These are phyloP conservation scores for Microtus obscurus DNA, from an alignment of 2,797 vertebrate genomes.

Conservation along the genomic window DNA sequence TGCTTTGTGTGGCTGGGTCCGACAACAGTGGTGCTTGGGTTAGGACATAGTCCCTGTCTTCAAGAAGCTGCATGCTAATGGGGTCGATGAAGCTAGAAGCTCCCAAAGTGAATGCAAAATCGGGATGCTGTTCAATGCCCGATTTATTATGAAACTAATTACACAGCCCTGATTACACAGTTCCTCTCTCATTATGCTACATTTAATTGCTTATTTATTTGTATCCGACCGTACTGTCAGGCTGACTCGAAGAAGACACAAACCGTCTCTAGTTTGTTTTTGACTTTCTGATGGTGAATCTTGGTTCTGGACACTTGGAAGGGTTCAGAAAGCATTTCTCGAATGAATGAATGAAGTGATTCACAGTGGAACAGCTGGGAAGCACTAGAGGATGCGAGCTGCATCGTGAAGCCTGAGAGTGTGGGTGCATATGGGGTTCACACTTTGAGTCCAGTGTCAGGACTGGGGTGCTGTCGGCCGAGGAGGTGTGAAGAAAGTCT, in stretches of 20 bases:
- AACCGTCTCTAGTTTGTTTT: background rate
- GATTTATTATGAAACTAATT: background rate
- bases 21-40: fast-evolving
- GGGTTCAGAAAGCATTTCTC: background rate
- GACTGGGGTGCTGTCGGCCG: background rate
- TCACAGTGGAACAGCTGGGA: background rate
- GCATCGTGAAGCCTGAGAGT: background rate
- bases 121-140: background rate
- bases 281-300: background rate
- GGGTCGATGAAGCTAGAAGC: background rate
- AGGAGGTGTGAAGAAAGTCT: background rate
- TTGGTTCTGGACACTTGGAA: background rate
- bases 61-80: background rate
- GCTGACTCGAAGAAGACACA: background rate
- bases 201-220: background rate
- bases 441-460: too few species aligned
- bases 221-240: background rate
- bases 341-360: background rate
- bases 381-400: background rate
- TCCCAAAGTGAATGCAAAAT: background rate
- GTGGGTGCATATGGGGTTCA: background rate
- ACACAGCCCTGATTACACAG: background rate
- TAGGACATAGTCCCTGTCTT: background rate
- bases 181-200: background rate
- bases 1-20: too few species aligned